phyloP scores from a whole-genome alignment of 2,888 invertebrate species.

The Nomada flava region DNA sequence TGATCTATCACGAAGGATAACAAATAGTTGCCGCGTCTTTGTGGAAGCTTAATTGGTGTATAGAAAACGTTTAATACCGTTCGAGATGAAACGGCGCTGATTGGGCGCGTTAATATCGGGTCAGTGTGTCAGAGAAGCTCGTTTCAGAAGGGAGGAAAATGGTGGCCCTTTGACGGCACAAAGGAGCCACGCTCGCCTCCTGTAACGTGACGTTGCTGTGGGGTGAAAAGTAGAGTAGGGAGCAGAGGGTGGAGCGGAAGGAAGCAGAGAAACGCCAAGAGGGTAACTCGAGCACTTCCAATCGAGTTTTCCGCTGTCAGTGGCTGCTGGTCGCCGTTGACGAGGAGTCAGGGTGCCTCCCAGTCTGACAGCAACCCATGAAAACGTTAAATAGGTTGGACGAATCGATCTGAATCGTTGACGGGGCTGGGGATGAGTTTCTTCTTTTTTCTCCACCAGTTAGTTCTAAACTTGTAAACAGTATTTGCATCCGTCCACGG shows the following conservation, averaged over 20 bases:
- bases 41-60: not conserved
- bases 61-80: conserved; percentile 18
- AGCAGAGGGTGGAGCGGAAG: conserved; percentile 5
- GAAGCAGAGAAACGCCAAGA: conserved; percentile 28
- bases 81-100: conserved; percentile 14
- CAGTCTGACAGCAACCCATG: conserved; percentile 21
- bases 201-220: conserved; percentile 45
- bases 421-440: conserved; percentile 10
- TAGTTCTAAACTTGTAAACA: conserved; percentile 15
- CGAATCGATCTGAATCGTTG: conserved; percentile 48
- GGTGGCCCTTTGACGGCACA: conserved; percentile 50
- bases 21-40: not conserved
- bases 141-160: conserved; percentile 37
- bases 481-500: no score
- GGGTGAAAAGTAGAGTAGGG: conserved; percentile 52
- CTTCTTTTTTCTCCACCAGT: conserved; percentile 37
- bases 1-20: not conserved
- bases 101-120: conserved; percentile 70
- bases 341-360: conserved; percentile 17
- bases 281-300: conserved; percentile 56
- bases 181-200: conserved; percentile 45
- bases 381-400: conserved; percentile 45
- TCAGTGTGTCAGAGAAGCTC: conserved; percentile 77
- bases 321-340: conserved; percentile 39
- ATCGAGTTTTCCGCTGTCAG: conserved; percentile 65